These are phyloP conservation scores for Cydia fagiglandana DNA, from an alignment of 1,140 invertebrate genomes.

Conservation along the genomic window DNA sequence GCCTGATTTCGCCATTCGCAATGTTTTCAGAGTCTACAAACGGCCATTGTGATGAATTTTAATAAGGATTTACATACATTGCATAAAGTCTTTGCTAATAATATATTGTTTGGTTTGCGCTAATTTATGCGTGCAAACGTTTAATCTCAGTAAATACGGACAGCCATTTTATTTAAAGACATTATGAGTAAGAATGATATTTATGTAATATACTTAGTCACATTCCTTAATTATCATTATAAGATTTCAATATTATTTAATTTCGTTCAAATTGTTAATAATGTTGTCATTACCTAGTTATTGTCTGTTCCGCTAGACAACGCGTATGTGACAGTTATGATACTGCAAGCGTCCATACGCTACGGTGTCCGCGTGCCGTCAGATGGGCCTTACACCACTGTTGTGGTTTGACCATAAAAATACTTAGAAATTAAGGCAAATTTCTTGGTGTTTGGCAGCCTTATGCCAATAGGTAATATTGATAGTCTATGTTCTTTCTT, in stretches of 20 bases:
- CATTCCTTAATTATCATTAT: too few relatives aligned
- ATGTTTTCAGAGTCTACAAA: constrained; percentile 8
- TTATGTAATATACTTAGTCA: too few relatives aligned
- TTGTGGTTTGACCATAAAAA: too few relatives aligned
- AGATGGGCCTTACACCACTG: not conserved
- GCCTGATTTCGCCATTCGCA: constrained; percentile 31
- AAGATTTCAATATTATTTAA: too few relatives aligned
- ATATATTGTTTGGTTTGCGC: not conserved
- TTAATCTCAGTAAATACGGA: not conserved
- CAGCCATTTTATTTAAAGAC: not conserved
- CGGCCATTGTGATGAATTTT: constrained; percentile 22
- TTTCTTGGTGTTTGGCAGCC: too few relatives aligned
- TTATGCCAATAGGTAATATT: too few relatives aligned
- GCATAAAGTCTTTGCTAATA: not conserved
- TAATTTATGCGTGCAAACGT: not conserved
- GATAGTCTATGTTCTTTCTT: too few relatives aligned
- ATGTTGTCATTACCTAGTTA: too few relatives aligned
- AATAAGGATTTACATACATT: not conserved
- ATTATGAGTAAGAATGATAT: too few relatives aligned
- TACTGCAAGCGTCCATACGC: not conserved
- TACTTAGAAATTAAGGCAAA: too few relatives aligned
- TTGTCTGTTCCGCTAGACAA: too few relatives aligned
- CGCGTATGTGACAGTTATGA: not conserved
- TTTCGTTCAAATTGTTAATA: too few relatives aligned
- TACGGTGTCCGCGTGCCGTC: not conserved